A percentile compares a stretch with the other conserved stretches of the same genome.
These are phyloP conservation scores for Papilio gigon DNA, from an alignment of 2,888 invertebrate species.

Conservation along the genomic window DNA sequence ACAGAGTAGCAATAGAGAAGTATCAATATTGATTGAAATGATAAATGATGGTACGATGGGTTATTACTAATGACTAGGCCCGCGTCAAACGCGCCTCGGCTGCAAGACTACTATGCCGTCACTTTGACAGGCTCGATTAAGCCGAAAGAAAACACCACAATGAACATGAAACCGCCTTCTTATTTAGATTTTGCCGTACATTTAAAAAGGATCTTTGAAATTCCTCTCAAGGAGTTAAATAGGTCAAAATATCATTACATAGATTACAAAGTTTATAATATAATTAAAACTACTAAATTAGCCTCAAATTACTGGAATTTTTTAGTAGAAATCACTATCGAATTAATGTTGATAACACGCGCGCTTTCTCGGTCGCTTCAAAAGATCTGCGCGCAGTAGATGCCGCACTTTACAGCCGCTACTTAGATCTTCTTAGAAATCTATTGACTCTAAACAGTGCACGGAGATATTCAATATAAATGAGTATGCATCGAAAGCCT, in stretches of 20 bases:
- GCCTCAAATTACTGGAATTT: constrained; percentile 72
- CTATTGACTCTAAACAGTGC: constrained; percentile 29
- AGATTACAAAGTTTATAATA: not conserved
- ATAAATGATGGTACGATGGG: constrained; percentile 59
- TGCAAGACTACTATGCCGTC: not conserved
- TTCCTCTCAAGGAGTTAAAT: not conserved
- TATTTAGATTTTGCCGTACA: not conserved
- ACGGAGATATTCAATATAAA: constrained; percentile 48
- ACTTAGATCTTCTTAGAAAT: constrained; percentile 46
- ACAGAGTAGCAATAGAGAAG: constrained; percentile 68
- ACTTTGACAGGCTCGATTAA: constrained; percentile 43
- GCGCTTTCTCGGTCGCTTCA: constrained; percentile 72
- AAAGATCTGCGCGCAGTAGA: constrained; percentile 58
- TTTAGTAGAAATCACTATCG: constrained; percentile 66
- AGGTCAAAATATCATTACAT: not conserved
- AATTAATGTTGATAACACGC: constrained; percentile 64
- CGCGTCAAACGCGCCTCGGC: constrained; percentile 52
- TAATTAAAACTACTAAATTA: no score
- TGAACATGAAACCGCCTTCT: not conserved
- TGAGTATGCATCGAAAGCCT: constrained; percentile 6
- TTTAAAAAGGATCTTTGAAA: not conserved
- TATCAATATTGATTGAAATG: constrained; percentile 66
- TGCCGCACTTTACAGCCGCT: constrained; percentile 56
- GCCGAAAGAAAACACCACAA: constrained; percentile 53
- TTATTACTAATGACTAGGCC: constrained; percentile 56